Percentiles rank a stretch among this genome's conserved stretches.
These are phyloP conservation scores for Cossypha dichroa DNA, from an alignment of 2,797 vertebrate genomes.

Conservation along the genomic window DNA sequence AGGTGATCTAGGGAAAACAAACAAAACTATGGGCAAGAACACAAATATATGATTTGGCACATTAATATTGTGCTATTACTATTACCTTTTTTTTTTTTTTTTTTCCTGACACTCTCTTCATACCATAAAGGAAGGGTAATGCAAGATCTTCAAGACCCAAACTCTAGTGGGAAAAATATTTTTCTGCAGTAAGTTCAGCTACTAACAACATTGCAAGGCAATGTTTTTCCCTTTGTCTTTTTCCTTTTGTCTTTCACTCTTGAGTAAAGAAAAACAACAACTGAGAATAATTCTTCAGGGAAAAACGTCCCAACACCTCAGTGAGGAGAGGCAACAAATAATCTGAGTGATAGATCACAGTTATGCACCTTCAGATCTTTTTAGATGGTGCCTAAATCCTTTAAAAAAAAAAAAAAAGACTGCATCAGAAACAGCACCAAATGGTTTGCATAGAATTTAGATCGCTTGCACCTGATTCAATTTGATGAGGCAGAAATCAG, in stretches of 20 bases:
- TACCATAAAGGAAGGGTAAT: background rate
- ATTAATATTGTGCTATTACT: background rate
- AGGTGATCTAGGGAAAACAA: background rate
- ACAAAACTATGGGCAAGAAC: background rate
- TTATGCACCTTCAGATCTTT: background rate
- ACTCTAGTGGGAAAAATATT: background rate
- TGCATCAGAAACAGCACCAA: background rate
- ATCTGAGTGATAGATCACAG: background rate
- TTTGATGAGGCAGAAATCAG: background rate
- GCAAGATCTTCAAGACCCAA: background rate
- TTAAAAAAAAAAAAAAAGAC: background rate
- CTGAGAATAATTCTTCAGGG: background rate
- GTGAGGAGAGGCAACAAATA: background rate
- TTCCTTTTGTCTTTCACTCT: background rate
- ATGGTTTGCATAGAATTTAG: background rate
- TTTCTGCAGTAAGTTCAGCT: background rate
- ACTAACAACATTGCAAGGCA: background rate
- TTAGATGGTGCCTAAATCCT: background rate
- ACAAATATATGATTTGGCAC: background rate
- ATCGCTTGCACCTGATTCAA: background rate
- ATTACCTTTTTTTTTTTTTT: background rate
- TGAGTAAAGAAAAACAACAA: background rate
- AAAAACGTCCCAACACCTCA: background rate
- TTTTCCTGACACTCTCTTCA: background rate
- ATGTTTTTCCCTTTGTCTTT: background rate